Base-by-base conservation (phyloP, 1,140 invertebrate genomes). In the Lethocerus indicus region DNA sequence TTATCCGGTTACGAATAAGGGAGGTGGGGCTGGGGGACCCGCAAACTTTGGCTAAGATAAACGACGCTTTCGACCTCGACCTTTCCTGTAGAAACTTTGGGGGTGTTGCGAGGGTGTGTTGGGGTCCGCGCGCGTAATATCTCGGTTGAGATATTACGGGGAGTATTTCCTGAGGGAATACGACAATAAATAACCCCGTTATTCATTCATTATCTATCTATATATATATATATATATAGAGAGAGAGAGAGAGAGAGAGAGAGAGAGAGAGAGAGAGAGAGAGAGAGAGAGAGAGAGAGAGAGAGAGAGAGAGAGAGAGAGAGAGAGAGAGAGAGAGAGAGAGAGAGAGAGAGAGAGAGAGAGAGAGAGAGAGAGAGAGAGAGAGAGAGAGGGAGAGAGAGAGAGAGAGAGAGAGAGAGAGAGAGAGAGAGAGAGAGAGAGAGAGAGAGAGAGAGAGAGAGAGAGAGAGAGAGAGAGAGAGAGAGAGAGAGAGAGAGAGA, bases 231-330 rank as follows among this genome's bases (percentile, higher is more conserved):
- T n/a, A n/a, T n/a, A n/a, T n/a, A n/a, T n/a, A 40, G 41, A 43
- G 41, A 40, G 37, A 40, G 37, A 40, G 37, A 40, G 37, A 40
- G 37, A 40, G 37, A 40, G 37, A 40, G 37, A 40, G 37, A 40
- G 37, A 40, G 37, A 40, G 37, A 40, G 37, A 40, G 37, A 40
- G 37, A 40, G 37, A 40, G 37, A 40, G 37, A 40, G 37, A 40
- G 37, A 40, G 37, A 40, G 37, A 40, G 37, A 40, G 37, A 40
- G 37, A 40, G 37, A 40, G 37, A 40, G 37, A 40, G 37, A 40
- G 37, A 40, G 37, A 40, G 6, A 40, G 37, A 40, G 37, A 40
- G 16, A 40, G 16, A 40, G 37, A 40, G 37, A 40, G 37, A 40
- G 37, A 40, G 37, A 40, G 37, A 40, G 37, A 40, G 37, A 40